Evolutionary conservation across 1,140 invertebrate genomes (phyloP), one percentile per base, ranked within the genome.

Genomic region (Cyrtorhinus lividipennis): DNA sequence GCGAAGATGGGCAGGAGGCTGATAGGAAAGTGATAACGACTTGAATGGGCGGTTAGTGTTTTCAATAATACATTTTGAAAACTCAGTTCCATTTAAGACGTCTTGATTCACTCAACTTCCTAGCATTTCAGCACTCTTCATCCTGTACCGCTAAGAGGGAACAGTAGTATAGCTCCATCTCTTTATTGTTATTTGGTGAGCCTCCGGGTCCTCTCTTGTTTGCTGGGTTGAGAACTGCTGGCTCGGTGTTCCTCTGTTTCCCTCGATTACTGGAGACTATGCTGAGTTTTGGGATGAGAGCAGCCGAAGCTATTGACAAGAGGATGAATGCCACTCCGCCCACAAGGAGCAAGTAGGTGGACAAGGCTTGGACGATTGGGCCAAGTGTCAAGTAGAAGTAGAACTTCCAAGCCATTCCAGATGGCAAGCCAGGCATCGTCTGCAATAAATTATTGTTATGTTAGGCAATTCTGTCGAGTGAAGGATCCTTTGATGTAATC

Each of bases 301-400:
- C 74, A 26, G 77, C 74, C 3, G 73, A 76, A 3, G 73, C 62
- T 1, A 78, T 66, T 24, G 74, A 73, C 66, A 76, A 72, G 0
- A 79, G 53, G 1, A 84, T 69, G 25, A 80, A 76, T 12, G 78
- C 66, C 1, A 73, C 65, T 0, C 84, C 84, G 2, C 76, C 62
- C 0, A 80, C 22, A 23, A 88, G 78, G 0, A 80, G 70, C 0
- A 76, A 59, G 71, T 85, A 87, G 67, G 80, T 81, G 0, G 77
- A 69, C 0, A 77, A 68, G 18, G 76, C 72, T 69, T 84, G 79
- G 0, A 80, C 71, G 0, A 80, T 63, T 2, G 87, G 86, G 3
- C 86, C 68, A 1, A 85, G 73, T 62, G 85, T 84, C 1, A 90
- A 69, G 65, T 88, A 88, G 0, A 89, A 70, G 66, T 80, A 79